Base-by-base conservation (phyloP, 2,113 vertebrate genomes). In the Pelecanus crispus region DNA sequence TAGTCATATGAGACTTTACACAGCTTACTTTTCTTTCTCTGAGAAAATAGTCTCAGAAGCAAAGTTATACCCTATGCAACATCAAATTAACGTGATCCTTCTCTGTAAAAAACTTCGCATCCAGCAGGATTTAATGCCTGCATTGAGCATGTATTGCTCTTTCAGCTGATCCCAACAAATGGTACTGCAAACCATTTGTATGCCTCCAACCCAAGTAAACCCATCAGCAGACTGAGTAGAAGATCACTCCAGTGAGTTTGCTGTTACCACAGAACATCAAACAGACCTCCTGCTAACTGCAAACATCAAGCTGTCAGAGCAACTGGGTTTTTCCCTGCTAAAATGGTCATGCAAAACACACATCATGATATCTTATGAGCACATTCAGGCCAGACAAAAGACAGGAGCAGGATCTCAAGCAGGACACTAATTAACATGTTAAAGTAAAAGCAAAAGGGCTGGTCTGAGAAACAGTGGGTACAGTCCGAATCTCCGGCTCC, bases 11-110 rank as follows among this genome's bases (percentile, higher is more conserved):
- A 85, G 42, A 17, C 53, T 68, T 55, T 9, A 34, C 72, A 63
- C 1, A 3, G 34, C 14, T 70, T 19, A 3, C 34, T 58, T 75
- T 16, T 12, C 56, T 58, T 40, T 59, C 66, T 24, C 8, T 25
- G 31, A 65, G 56, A 29, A 70, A 56, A 42, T 1, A 9, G 29
- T 44, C 59, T 65, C 53, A 44, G 55, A 47, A 74, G 62, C 47
- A n/a, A 81, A 56, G 32, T 31, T 68, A 21, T 3, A 36, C 13
- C 28, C 70, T 53, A 7, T 4, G 15, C 42, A 50, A 29, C 40
- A 42, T 5, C 32, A 84, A 62, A 34, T 1, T 1, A 62, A 9
- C 0, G 1, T 0, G n/a, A 84, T 68, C 47, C 31, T 77, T 19
- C 47, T 13, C 45, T 42, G 55, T 5, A 34, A 28, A 34, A 25